Evolutionary conservation across 2,797 vertebrate genomes (phyloP).

Genomic region (Hybognathus amarus): DNA sequence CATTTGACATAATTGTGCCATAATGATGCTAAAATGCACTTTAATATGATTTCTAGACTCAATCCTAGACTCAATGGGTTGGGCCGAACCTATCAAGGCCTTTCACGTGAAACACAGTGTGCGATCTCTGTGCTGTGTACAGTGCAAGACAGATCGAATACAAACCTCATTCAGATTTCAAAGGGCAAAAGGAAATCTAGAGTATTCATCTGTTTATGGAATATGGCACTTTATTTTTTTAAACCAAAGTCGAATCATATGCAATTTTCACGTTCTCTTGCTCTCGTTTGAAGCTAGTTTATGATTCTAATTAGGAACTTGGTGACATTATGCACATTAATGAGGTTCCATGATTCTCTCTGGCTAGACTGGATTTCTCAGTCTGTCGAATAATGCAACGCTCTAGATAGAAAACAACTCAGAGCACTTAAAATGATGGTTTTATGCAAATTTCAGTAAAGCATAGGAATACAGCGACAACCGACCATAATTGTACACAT

Average conservation of each 20-base stretch:
- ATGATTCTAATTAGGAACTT: conserved; percentile 45
- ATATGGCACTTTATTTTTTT: conserved; percentile 65
- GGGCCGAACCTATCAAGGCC: conserved; percentile 30
- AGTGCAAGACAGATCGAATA: conserved; percentile 44
- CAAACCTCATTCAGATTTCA: conserved; percentile 44
- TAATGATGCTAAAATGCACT: conserved; percentile 66
- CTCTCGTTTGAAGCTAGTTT: conserved; percentile 42
- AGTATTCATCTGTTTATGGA: conserved; percentile 35
- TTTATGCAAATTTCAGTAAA: conserved; percentile 48
- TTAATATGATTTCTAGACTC: conserved; percentile 58
- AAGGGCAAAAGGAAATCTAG: conserved; percentile 33
- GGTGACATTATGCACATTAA: conserved; percentile 40
- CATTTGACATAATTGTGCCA: conserved; percentile 59
- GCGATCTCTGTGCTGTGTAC: conserved; percentile 51
- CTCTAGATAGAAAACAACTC: conserved; percentile 34
- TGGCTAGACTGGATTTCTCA: neutral
- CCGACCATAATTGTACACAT: conserved; percentile 8
- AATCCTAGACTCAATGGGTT: conserved; percentile 34
- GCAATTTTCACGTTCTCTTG: conserved; percentile 52
- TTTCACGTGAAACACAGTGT: conserved; percentile 49
- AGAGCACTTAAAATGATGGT: conserved; percentile 52
- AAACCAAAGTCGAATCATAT: conserved; percentile 62
- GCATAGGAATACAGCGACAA: conserved; percentile 28
- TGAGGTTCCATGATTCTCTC: conserved; percentile 43
- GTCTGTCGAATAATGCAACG: conserved; percentile 23